Evolutionary conservation across 2,888 invertebrate genomes (phyloP).

Genomic region (Drosophila aldrichi): DNA sequence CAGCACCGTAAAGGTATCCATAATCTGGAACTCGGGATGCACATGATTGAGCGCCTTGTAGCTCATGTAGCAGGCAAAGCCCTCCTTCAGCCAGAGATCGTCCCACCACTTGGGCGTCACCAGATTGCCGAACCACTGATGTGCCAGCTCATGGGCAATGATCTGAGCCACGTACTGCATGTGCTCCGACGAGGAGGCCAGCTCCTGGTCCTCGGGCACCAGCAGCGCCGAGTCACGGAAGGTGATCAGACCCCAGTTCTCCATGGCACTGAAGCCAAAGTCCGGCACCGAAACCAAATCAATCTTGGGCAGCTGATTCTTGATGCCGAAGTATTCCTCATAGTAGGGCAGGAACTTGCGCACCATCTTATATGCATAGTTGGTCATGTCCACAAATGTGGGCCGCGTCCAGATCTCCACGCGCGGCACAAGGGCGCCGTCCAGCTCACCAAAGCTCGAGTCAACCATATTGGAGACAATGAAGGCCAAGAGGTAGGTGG

Average conservation of each 20-base stretch:
- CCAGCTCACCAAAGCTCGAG: constrained; percentile 74
- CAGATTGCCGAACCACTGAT: constrained; percentile 93
- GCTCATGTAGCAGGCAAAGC: constrained; percentile 87
- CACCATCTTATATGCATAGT: constrained; percentile 87
- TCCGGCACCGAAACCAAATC: constrained; percentile 91
- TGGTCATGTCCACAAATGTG: constrained; percentile 83
- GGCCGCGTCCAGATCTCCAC: constrained; percentile 85
- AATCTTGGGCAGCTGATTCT: constrained; percentile 88
- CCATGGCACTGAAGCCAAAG: constrained; percentile 91
- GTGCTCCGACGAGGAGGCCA: constrained; percentile 86
- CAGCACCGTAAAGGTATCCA: constrained; percentile 86
- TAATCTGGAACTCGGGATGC: constrained; percentile 87
- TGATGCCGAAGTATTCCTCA: constrained; percentile 88
- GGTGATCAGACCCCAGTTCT: constrained; percentile 89
- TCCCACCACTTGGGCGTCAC: constrained; percentile 92
- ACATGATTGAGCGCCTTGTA: constrained; percentile 85
- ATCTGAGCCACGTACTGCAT: constrained; percentile 89
- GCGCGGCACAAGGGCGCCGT: constrained; percentile 75
- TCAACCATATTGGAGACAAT: constrained; percentile 86
- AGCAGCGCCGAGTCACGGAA: constrained; percentile 89
- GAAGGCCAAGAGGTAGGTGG: constrained; percentile 91
- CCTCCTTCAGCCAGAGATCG: constrained; percentile 89
- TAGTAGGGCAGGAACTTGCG: constrained; percentile 88
- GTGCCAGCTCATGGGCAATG: constrained; percentile 91
- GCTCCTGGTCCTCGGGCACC: constrained; percentile 84